phyloP scores from a whole-genome alignment of 2,113 vertebrate species.

The Pseudorectes ferrugineus region DNA sequence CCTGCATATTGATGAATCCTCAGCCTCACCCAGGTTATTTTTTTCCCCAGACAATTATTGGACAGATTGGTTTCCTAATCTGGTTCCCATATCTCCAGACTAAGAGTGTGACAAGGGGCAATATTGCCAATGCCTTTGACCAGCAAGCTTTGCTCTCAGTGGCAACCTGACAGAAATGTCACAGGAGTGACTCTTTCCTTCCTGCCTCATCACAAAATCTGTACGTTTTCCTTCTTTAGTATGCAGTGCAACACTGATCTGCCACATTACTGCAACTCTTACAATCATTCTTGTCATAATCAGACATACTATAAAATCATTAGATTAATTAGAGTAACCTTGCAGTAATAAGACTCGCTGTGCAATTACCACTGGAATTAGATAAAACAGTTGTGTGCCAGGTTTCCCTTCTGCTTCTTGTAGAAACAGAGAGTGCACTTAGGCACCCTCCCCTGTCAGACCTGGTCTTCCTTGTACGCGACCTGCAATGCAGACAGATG shows the following conservation, averaged over 20 bases:
- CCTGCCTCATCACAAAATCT: not conserved
- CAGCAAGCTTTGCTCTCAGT: not conserved
- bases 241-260: not conserved
- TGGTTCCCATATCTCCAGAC: not conserved
- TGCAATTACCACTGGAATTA: not conserved
- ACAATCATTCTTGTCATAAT: not conserved
- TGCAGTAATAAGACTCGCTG: not conserved
- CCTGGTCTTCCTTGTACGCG: not conserved
- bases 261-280: not conserved
- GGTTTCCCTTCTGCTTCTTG: not conserved
- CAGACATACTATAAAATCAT: not conserved
- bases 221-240: rapidly evolving
- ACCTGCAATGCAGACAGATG: not conserved
- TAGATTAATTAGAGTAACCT: not conserved
- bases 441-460: not conserved
- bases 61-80: not conserved
- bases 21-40: not conserved
- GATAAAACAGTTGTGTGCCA: not conserved
- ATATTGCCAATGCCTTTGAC: not conserved
- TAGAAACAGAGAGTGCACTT: not conserved
- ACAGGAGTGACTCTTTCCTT: not conserved
- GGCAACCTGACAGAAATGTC: not conserved
- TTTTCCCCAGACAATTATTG: not conserved
- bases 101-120: not conserved
- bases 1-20: not conserved